Conservation (phyloP, 2,797 vertebrate species). For the Pantherophis alleghaniensis region DNA sequence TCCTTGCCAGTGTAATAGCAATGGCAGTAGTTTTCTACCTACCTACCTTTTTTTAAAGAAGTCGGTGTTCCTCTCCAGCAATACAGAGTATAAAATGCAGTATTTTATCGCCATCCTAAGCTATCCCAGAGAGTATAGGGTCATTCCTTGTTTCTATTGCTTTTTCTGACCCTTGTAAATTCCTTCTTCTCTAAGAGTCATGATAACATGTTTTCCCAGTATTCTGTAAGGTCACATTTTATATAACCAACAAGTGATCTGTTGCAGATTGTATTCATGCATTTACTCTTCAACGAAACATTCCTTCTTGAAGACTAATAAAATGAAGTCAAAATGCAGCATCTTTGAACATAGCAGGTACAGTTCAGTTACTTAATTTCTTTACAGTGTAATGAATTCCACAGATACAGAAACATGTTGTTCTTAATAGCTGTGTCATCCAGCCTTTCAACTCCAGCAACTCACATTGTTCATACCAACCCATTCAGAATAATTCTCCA, state of each 20-base stretch:
- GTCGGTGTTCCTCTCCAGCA: not conserved
- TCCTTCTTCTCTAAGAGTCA: not conserved
- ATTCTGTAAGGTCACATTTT: slow-evolving; percentile 14
- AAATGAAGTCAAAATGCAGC: slow-evolving; percentile 38
- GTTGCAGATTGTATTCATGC: slow-evolving; percentile 31
- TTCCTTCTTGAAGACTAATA: slow-evolving; percentile 42
- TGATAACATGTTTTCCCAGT: not conserved
- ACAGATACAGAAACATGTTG: not conserved
- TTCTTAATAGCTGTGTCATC: not conserved
- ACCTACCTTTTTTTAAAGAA: too few relatives aligned
- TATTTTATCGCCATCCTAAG: not conserved
- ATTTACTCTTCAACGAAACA: slow-evolving; percentile 43
- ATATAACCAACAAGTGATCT: slow-evolving; percentile 23
- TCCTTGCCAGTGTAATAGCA: not conserved
- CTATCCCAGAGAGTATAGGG: not conserved
- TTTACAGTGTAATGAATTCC: slow-evolving; percentile 16
- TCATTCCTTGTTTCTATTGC: not conserved
- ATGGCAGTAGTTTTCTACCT: not conserved
- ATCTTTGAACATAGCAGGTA: slow-evolving; percentile 49
- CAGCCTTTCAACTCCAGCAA: not conserved
- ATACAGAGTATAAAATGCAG: not conserved
- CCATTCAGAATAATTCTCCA: not conserved
- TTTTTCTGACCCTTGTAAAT: not conserved
- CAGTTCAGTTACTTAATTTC: slow-evolving; percentile 25
- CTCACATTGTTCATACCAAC: not conserved